Conservation (phyloP, 2,113 vertebrate genomes). For the human region DNA sequence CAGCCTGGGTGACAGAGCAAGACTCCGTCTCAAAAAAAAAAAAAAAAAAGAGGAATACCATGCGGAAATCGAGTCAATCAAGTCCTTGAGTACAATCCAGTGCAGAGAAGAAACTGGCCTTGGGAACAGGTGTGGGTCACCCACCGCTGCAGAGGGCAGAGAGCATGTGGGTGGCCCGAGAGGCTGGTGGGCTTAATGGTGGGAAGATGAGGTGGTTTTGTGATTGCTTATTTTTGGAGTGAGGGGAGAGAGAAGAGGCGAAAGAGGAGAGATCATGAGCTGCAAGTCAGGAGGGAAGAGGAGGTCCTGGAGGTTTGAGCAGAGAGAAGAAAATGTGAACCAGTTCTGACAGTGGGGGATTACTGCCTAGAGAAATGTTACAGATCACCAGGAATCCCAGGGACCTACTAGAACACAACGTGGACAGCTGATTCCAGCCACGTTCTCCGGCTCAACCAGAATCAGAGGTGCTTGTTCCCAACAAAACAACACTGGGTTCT, state of each 20-base stretch:
- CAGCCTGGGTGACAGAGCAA: too few relatives aligned
- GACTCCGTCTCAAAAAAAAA: too few relatives aligned
- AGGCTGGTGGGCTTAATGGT: neutral
- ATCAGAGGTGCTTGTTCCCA: neutral
- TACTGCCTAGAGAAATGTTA: neutral
- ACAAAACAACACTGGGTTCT: neutral
- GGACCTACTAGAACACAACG: accelerated
- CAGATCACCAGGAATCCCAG: neutral
- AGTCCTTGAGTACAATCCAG: accelerated
- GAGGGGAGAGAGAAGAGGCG: too few relatives aligned
- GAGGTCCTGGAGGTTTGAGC: too few relatives aligned
- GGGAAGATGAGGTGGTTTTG: neutral
- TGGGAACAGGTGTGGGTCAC: neutral
- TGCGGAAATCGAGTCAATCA: neutral
- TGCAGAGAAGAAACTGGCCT: accelerated
- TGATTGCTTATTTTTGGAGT: accelerated
- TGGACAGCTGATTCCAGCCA: neutral
- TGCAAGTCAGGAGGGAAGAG: neutral
- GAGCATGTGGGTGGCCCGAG: neutral
- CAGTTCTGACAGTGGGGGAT: accelerated
- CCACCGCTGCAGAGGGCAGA: neutral
- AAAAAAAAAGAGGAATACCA: neutral
- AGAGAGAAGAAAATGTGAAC: neutral
- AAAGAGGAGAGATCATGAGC: neutral
- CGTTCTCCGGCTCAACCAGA: accelerated